These are phyloP conservation scores for Chanos chanos DNA, from an alignment of 2,797 vertebrate species.

Conservation along the genomic window DNA sequence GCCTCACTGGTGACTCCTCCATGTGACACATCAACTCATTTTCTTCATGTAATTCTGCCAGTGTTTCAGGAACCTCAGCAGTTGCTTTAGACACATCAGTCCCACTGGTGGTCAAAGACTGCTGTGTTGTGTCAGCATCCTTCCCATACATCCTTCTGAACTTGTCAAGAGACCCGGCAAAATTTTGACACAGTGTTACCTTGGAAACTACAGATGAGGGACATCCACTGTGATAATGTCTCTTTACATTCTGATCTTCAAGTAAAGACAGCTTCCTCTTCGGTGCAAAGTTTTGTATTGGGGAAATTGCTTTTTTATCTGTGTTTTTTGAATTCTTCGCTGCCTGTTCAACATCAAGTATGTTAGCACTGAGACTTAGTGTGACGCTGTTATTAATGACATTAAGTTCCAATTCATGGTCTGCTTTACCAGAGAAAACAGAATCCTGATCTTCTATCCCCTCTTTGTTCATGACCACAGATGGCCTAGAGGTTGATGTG, in stretches of 20 bases:
- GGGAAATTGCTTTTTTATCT: background rate
- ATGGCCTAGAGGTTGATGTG: too few relatives aligned
- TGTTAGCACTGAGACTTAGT: constrained; percentile 4
- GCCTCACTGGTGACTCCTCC: constrained; percentile 12
- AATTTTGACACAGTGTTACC: constrained; percentile 52
- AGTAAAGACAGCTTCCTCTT: constrained; percentile 58
- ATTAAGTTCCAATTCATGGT: constrained; percentile 1
- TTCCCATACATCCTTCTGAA: constrained; percentile 82
- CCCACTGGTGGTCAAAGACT: background rate
- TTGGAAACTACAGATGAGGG: constrained; percentile 51
- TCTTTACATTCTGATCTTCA: background rate
- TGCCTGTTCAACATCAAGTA: constrained; percentile 3
- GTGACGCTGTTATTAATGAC: constrained; percentile 1
- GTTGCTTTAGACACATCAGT: background rate
- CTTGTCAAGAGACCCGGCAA: constrained; percentile 81
- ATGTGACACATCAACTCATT: background rate
- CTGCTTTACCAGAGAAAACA: constrained; percentile 3
- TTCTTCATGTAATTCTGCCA: background rate
- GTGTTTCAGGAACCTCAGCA: background rate
- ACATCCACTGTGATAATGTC: constrained; percentile 3
- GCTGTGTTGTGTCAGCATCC: constrained; percentile 29
- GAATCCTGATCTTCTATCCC: constrained; percentile 1
- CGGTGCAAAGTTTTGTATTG: background rate
- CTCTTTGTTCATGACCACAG: constrained; percentile 18
- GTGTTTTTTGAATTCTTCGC: constrained; percentile 36